These are phyloP conservation scores for Sapayoa aenigma DNA, from an alignment of 2,113 vertebrate genomes.

Conservation along the genomic window DNA sequence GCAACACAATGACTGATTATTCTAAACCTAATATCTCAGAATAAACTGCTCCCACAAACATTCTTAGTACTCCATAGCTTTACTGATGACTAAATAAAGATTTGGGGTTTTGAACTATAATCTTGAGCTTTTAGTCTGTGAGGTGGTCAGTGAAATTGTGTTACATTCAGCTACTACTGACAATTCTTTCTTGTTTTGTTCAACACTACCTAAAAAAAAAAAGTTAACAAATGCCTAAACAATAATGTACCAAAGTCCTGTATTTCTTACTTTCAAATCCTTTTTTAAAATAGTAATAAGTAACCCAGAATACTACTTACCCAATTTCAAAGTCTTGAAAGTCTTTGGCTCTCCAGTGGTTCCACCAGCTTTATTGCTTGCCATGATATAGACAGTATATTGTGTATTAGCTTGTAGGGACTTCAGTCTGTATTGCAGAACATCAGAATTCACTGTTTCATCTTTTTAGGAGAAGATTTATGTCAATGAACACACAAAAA, in stretches of 20 bases:
- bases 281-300: not conserved
- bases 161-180: not conserved
- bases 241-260: not conserved
- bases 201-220: not conserved
- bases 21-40: not conserved
- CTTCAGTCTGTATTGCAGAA: constrained; percentile 58
- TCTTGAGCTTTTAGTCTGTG: not conserved
- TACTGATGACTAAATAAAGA: too few relatives aligned
- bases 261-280: not conserved
- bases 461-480: constrained; percentile 68
- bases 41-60: too few relatives aligned
- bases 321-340: constrained; percentile 77
- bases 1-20: not conserved
- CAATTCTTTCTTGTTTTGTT: not conserved
- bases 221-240: not conserved
- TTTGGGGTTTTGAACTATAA: too few relatives aligned
- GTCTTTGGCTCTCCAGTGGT: constrained; percentile 29
- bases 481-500: not conserved
- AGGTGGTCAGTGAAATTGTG: not conserved
- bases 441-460: constrained; percentile 62
- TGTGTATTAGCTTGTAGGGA: constrained; percentile 71
- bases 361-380: constrained; percentile 71
- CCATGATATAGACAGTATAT: constrained; percentile 75
- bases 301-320: constrained; percentile 70
- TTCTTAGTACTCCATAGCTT: too few relatives aligned